These are phyloP conservation scores for Sicus ferrugineus DNA, from an alignment of 2,888 invertebrate species.

Conservation along the genomic window DNA sequence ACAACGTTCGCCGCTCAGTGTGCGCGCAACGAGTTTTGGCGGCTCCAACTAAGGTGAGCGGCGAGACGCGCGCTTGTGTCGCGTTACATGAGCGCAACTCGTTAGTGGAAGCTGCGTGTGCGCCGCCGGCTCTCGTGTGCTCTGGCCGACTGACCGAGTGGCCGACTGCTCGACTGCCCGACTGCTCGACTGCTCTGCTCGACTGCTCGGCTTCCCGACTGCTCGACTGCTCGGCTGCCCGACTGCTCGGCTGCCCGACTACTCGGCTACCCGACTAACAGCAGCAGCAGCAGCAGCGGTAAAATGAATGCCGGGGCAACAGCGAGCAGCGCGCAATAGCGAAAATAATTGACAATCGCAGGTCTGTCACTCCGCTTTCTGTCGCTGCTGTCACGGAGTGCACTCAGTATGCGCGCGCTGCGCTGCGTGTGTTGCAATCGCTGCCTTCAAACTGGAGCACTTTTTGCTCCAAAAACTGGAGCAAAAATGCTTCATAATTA, in stretches of 20 bases:
- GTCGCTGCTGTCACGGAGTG: not conserved
- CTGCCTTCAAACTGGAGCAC: not conserved
- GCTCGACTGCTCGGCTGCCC: conserved; percentile 12
- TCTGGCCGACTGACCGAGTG: conserved; percentile 10
- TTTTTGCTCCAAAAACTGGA: not conserved
- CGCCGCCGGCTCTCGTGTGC: not conserved
- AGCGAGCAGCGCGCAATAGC: not conserved
- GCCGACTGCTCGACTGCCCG: conserved; percentile 8
- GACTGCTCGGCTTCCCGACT: not conserved
- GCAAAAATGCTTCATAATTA: not conserved
- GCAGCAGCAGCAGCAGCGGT: not conserved
- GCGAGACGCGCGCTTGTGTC: not conserved
- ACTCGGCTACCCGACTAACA: not conserved
- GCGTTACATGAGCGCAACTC: conserved; percentile 1
- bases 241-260: not conserved
- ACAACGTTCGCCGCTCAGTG: not conserved
- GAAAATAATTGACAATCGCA: conserved; percentile 12
- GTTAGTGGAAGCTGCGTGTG: not conserved
- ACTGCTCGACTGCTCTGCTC: too few relatives aligned
- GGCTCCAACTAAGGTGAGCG: too few relatives aligned
- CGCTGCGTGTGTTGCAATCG: not conserved
- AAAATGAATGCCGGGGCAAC: not conserved
- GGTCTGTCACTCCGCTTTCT: not conserved
- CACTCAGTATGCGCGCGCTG: not conserved
- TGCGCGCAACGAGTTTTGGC: not conserved